Evolutionary conservation across 2,888 invertebrate species (phyloP).

Genomic region (Campaea margaritaria): DNA sequence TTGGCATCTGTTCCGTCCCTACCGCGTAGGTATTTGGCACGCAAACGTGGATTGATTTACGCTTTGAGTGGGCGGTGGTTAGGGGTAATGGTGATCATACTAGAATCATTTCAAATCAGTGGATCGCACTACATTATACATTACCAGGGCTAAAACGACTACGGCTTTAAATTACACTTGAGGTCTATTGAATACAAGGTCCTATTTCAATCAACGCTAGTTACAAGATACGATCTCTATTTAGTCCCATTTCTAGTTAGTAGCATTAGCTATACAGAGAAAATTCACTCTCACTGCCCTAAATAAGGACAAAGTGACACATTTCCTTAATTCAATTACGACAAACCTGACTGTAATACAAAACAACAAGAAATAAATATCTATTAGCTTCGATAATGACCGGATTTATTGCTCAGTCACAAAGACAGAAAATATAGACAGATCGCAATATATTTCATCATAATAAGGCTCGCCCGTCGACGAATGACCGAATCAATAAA

Average conservation of each 20-base stretch:
- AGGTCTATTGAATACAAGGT: neutral
- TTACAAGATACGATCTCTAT: neutral
- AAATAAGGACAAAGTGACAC: slow-evolving; percentile 23
- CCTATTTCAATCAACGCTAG: slow-evolving; percentile 2
- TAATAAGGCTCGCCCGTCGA: slow-evolving; percentile 46
- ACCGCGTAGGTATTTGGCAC: slow-evolving; percentile 45
- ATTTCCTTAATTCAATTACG: slow-evolving; percentile 37
- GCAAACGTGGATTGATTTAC: slow-evolving; percentile 34
- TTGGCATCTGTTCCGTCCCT: slow-evolving; percentile 53
- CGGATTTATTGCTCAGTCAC: slow-evolving; percentile 53
- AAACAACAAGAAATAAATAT: slow-evolving; percentile 55
- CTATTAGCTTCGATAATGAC: slow-evolving; percentile 55
- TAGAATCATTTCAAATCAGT: slow-evolving; percentile 11
- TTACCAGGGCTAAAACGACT: too few relatives aligned
- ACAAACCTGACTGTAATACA: slow-evolving; percentile 46
- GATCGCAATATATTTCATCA: slow-evolving; percentile 53
- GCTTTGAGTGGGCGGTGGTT: slow-evolving; percentile 27
- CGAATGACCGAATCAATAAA: slow-evolving; percentile 56
- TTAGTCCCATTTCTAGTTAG: slow-evolving; percentile 4
- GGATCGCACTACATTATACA: neutral
- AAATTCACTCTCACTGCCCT: slow-evolving; percentile 21
- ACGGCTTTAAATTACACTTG: neutral
- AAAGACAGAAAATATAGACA: slow-evolving; percentile 49
- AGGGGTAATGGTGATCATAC: slow-evolving; percentile 26
- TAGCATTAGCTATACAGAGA: neutral